Percentiles rank a stretch among this genome's conserved stretches.
These are phyloP conservation scores for Drosophila nasuta DNA, from an alignment of 1,140 invertebrate genomes.

Conservation along the genomic window DNA sequence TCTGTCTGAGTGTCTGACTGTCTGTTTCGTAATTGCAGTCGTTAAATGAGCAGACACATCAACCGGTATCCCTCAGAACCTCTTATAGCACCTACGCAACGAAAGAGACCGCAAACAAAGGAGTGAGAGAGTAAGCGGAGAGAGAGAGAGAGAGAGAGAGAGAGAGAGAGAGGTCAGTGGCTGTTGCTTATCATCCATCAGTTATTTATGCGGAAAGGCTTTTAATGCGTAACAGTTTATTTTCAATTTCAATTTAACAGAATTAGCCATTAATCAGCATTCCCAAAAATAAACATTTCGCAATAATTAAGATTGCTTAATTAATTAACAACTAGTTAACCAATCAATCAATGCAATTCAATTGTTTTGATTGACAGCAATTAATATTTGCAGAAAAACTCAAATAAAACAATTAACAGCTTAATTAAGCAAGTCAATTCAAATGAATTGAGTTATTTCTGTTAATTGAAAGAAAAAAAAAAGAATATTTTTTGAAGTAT, in stretches of 20 bases:
- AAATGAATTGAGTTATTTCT: no score
- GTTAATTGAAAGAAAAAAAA: no score
- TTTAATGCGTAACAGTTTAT: constrained; percentile 11
- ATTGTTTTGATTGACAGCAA: constrained; percentile 1
- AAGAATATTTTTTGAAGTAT: no score
- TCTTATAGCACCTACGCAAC: constrained; percentile 25
- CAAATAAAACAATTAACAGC: not conserved
- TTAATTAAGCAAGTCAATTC: not conserved
- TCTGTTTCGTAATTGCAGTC: constrained; percentile 42
- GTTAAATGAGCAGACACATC: constrained; percentile 23
- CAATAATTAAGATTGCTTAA: not conserved
- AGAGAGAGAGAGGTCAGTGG: no score
- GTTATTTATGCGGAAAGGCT: constrained; percentile 23
- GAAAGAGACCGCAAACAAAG: not conserved
- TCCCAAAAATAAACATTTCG: not conserved
- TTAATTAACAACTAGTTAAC: constrained; percentile 16
- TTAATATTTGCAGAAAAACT: not conserved
- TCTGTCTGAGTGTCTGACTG: constrained; percentile 4
- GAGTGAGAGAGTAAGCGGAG: not conserved
- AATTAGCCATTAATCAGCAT: constrained; percentile 6
- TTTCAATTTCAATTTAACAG: not conserved
- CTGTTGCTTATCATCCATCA: constrained; percentile 17
- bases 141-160: not conserved
- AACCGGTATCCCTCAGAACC: constrained; percentile 27
- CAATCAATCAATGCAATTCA: constrained; percentile 25